Base-by-base conservation (phyloP, 2,113 vertebrate species). In the Petrocephalus zakoni region DNA sequence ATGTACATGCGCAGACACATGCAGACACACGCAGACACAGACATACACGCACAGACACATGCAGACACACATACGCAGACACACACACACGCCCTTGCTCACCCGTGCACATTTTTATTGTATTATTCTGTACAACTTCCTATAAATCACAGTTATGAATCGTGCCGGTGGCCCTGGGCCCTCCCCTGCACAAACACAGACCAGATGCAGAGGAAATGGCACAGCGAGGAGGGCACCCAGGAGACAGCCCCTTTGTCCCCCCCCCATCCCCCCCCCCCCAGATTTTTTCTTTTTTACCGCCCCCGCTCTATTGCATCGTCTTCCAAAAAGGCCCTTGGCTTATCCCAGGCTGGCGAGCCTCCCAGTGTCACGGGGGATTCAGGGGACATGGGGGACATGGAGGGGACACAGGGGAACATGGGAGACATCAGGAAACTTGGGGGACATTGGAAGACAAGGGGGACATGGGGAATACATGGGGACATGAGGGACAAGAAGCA, bases 111-210 rank as follows among this genome's bases (percentile, higher is more conserved):
- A 92, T 93, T 98, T 98, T 98, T 98, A 97, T 97, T 97, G 96
- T 97, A 96, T 99, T 98, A 98, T 99, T 99, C 97, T 97, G 98
- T 99, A 98, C 97, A 98, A 97, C 96, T 97, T 98, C 95, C 95
- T 97, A 97, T 99, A 98, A 98, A 98, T 99, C 97, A 97, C 94
- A 97, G 96, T 97, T 97, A 97, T 97, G 97, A 97, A 97, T 98
- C 97, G 95, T 95, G 95, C 95, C 96, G 95, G 95, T 94, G 97
- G 96, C 97, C 95, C 94, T 95, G 96, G 96, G 95, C 22, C 93
- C 22, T 93, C 92, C 94, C 94, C 94, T 93, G 90, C 94, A 92
- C 93, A 92, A 92, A 94, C 87, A 92, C 95, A 95, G 95, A 96
- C 90, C 95, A 95, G 96, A 96, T 96, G 96, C 95, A 96, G 93